These are phyloP conservation scores for Suillia variegata DNA, from an alignment of 2,888 invertebrate genomes.

Conservation along the genomic window DNA sequence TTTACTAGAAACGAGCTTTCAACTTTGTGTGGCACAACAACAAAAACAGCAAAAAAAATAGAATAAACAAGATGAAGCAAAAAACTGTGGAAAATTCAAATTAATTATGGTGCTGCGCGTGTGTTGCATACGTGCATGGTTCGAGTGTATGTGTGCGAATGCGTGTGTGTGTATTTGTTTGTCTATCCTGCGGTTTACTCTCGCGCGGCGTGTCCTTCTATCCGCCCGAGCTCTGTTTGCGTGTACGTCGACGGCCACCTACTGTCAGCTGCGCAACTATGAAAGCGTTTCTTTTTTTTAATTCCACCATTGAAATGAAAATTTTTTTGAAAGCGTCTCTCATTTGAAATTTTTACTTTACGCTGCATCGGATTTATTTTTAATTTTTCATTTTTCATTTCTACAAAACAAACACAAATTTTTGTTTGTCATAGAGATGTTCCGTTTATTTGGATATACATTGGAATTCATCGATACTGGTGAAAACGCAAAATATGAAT, in stretches of 20 bases:
- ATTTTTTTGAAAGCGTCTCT: background rate
- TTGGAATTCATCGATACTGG: no score
- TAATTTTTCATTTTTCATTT: background rate
- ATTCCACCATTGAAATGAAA: background rate
- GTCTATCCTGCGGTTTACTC: background rate
- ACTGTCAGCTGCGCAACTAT: background rate
- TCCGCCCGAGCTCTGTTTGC: background rate
- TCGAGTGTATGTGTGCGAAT: background rate
- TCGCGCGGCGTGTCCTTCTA: background rate
- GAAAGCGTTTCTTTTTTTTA: background rate
- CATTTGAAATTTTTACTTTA: no score
- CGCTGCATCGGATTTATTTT: background rate
- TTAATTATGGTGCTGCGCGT: conserved; percentile 15
- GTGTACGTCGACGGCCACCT: background rate
- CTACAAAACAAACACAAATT: no score
- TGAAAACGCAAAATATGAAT: no score
- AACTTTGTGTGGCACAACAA: background rate
- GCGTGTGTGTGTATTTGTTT: background rate
- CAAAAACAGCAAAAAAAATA: background rate
- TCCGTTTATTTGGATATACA: no score
- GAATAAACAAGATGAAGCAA: background rate
- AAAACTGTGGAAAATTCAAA: conserved; percentile 11
- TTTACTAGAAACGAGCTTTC: background rate
- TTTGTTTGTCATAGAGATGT: no score
- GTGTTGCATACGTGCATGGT: background rate